phyloP scores from a whole-genome alignment of 2,888 invertebrate species.

The Agonum fuliginosum region DNA sequence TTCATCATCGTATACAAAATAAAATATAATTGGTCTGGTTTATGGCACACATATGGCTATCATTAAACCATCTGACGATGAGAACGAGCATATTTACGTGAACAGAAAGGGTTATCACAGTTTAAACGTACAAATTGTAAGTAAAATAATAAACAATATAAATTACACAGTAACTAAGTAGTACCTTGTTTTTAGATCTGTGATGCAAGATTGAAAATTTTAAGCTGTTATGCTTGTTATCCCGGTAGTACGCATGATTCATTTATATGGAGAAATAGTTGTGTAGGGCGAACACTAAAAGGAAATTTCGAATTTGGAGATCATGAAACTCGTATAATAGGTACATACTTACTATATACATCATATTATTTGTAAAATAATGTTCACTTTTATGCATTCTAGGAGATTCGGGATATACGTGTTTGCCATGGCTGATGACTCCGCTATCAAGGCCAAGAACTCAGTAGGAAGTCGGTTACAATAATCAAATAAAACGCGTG shows the following conservation, averaged over 20 bases:
- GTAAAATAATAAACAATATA: not conserved
- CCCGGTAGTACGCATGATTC: conserved; percentile 43
- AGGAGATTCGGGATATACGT: conserved; percentile 54
- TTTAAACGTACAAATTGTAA: conserved; percentile 42
- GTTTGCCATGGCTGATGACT: conserved; percentile 42
- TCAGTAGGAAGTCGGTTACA: conserved; percentile 25
- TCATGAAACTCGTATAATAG: not conserved
- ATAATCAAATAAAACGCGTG: conserved; percentile 13
- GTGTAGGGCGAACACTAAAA: not conserved
- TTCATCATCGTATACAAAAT: not conserved
- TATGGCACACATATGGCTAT: conserved; percentile 9
- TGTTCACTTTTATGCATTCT: not conserved
- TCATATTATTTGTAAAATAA: not conserved
- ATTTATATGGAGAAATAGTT: too few relatives aligned
- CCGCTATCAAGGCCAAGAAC: conserved; percentile 30
- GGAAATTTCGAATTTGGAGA: not conserved
- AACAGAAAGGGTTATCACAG: conserved; percentile 50
- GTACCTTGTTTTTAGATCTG: conserved; percentile 36
- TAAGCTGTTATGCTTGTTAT: conserved; percentile 31
- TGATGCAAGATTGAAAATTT: conserved; percentile 28
- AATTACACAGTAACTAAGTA: not conserved
- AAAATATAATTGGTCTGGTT: conserved; percentile 1
- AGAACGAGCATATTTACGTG: conserved; percentile 30
- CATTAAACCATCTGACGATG: conserved; percentile 26
- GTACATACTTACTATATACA: too few relatives aligned